Conservation (phyloP, 1,140 invertebrate genomes). For the Globodera ellingtonae region DNA sequence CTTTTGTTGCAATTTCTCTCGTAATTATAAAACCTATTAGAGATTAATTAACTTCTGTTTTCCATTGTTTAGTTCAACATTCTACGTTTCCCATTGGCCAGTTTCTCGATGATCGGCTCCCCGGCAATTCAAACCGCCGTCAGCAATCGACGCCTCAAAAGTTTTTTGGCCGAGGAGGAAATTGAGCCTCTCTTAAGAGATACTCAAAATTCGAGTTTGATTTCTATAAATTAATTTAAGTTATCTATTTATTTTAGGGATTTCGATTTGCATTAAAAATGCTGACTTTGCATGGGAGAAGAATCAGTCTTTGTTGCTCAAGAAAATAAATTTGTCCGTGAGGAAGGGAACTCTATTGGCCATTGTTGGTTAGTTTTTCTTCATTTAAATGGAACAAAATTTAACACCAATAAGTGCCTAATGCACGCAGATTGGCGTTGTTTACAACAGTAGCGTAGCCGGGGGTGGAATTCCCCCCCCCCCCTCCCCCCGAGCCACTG, state of each 20-base stretch:
- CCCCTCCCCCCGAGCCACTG: too few species aligned
- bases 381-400: conserved; percentile 57
- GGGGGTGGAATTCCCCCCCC: too few species aligned
- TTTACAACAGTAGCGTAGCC: too few species aligned
- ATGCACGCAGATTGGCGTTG: conserved; percentile 22
- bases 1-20: conserved; percentile 87
- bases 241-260: not conserved
- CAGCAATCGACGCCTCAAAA: conserved; percentile 55
- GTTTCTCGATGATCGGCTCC: conserved; percentile 70
- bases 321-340: conserved; percentile 14
- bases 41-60: not conserved
- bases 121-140: conserved; percentile 66
- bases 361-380: conserved; percentile 28
- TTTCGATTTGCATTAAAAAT: conserved; percentile 32
- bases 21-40: not conserved
- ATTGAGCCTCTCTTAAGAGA: conserved; percentile 36
- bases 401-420: not conserved
- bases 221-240: conserved; percentile 17
- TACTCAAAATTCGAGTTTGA: not conserved
- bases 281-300: conserved; percentile 32
- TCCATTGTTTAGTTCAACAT: conserved; percentile 81
- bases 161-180: conserved; percentile 59
- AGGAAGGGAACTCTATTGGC: conserved; percentile 25
- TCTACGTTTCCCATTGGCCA: conserved; percentile 81
- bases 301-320: conserved; percentile 7